These are phyloP conservation scores for Ceratina calcarata DNA, from an alignment of 1,140 invertebrate species.

Conservation along the genomic window DNA sequence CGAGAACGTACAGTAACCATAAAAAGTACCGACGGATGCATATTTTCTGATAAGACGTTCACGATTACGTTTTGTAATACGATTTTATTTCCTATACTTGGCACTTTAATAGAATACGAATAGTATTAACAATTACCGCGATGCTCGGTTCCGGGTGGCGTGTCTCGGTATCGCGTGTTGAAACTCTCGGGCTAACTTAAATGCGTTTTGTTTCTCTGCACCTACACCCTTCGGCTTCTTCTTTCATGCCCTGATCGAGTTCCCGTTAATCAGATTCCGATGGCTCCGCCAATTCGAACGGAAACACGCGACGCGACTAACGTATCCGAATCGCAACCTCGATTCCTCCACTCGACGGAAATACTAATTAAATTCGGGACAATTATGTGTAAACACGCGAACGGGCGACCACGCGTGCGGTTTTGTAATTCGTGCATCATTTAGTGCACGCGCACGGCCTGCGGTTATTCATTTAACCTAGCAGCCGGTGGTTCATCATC, in stretches of 20 bases:
- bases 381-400: conserved; percentile 35
- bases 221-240: neutral
- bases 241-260: neutral
- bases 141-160: too few relatives aligned
- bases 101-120: too few relatives aligned
- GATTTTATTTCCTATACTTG: too few relatives aligned
- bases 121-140: too few relatives aligned
- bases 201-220: conserved; percentile 55
- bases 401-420: neutral
- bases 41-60: neutral
- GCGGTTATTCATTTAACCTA: conserved; percentile 7
- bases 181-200: conserved; percentile 45
- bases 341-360: conserved; percentile 16
- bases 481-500: neutral
- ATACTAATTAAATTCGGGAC: conserved; percentile 41
- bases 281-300: neutral
- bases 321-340: neutral
- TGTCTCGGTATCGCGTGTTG: conserved; percentile 10
- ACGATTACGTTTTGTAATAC: too few relatives aligned
- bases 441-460: neutral
- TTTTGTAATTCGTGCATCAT: conserved; percentile 25
- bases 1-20: too few relatives aligned
- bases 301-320: conserved; percentile 26
- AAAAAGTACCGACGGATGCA: neutral
- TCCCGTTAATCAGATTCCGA: conserved; percentile 41